Evolutionary conservation across 2,797 vertebrate genomes (phyloP), one percentile per base, ranked within the genome.

Genomic region (Vireo griseus): DNA sequence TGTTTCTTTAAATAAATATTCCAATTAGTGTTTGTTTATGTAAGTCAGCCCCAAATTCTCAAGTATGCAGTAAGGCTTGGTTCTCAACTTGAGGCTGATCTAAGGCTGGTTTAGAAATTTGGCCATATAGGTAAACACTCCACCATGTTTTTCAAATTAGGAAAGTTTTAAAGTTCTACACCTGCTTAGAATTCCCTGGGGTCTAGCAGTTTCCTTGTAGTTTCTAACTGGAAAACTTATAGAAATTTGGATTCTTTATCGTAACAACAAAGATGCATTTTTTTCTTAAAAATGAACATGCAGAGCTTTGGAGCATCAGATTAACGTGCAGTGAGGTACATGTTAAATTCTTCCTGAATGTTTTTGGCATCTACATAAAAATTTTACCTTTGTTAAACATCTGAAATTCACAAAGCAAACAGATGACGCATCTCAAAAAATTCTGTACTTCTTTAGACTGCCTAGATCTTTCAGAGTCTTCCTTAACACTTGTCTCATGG

Each of bases 131-230:
- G 58, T 92, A 92, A 42, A 87, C 51, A 58, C 84, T 94, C 84
- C 78, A 92, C 37, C 80, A 67, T 86, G 73, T 93, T 96, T 97
- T 96, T 95, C 65, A 93, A 92, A 91, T 95, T 58, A 86, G 1
- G 5, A 20, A 86, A 72, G 25, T 50, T 93, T 93, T 77, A 6
- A 59, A 81, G 55, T 85, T 87, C 33, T 82, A 20, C 5, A 18
- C 74, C 65, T 90, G 57, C n/a, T 79, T 52, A 67, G 48, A 93
- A 95, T 96, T 97, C 90, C 74, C 84, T 55, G 33, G 42, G 48
- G 58, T 92, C 31, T 42, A 58, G 58, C 63, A 90, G 62, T 90
- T 97, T 94, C 61, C 93, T 85, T 92, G 61, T 93, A 94, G 67
- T 90, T 97, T 96, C 81, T 88, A 91, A 77, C 35, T 54, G 69